Base-by-base conservation (phyloP, 2,888 invertebrate genomes). In the Mycogona germanica region DNA sequence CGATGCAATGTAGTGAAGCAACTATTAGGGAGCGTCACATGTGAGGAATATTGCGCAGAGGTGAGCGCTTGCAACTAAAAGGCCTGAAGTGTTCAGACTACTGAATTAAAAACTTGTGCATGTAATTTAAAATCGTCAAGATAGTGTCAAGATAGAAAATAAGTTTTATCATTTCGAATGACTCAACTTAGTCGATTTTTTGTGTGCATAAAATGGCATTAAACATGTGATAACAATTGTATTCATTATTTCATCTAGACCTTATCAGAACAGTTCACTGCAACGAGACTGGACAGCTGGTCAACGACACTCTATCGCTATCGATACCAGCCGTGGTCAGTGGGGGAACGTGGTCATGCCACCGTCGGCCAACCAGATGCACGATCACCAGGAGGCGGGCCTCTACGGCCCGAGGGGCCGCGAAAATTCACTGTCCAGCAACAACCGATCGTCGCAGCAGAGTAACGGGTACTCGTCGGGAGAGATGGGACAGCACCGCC, bases 271-370 rank as follows among this genome's bases (percentile, higher is more conserved):
- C n/a, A n/a, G 25, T 12, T 26, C 25, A 7, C 2, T 37, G 5
- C 35, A n/a, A 30, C 52, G 28, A 14, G 52, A 52, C 2, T 52
- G 52, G 52, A 45, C n/a, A 23, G 30, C 25, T n/a, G 48, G 48
- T 38, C 53, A 53, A 21, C 47, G 53, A 14, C 53, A 53, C 29
- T 53, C 53, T 23, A 53, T 53, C n/a, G 53, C 53, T 4, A 35
- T 53, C 21, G 53, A 53, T 2, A 26, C 48, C 2, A 48, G 40
- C 30, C 17, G 44, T 30, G 51, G 44, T 23, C 41, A 44, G 14
- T 51, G 51, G 51, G 42, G 44, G 12, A 35, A 35, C 6, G 49
- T 35, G 5, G 32, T 47, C 3, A 30, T 47, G 17, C 47, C 47
- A 3, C 47, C 47, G 9, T 38, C 49, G n/a, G n/a, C n/a, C n/a